Evolutionary conservation across 2,888 invertebrate genomes (phyloP).

Genomic region (Balanococcus diminutus): DNA sequence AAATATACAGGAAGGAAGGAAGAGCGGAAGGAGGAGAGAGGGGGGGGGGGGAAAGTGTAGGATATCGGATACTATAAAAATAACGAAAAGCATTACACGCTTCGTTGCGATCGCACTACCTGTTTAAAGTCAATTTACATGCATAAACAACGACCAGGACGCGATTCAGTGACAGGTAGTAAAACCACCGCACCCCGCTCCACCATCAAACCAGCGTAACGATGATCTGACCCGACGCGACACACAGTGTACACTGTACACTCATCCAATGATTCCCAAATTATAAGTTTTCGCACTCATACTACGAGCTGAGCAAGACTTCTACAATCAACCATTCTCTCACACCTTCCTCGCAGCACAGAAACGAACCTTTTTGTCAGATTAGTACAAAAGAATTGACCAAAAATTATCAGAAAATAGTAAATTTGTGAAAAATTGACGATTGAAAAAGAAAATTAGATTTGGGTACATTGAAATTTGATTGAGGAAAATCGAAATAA

Average conservation of each 20-base stretch:
- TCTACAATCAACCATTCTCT: too few species aligned
- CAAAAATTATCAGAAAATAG: too few species aligned
- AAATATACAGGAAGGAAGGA: too few species aligned
- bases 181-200: background rate
- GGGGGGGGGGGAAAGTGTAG: too few species aligned
- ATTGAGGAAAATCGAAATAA: too few species aligned
- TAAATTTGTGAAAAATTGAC: too few species aligned
- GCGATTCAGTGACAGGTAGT: background rate
- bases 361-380: too few species aligned
- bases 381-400: too few species aligned
- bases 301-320: too few species aligned
- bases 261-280: conserved; percentile 8
- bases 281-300: background rate
- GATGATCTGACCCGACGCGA: background rate
- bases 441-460: too few species aligned
- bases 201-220: background rate
- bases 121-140: conserved; percentile 51
- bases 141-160: conserved; percentile 42
- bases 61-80: conserved; percentile 42
- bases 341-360: too few species aligned
- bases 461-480: too few species aligned
- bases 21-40: background rate
- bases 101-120: conserved; percentile 44
- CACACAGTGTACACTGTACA: background rate
- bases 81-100: conserved; percentile 52